Evolutionary conservation across 2,888 invertebrate genomes (phyloP), one percentile per base, ranked within the genome.

Genomic region (Plebejus melissa): DNA sequence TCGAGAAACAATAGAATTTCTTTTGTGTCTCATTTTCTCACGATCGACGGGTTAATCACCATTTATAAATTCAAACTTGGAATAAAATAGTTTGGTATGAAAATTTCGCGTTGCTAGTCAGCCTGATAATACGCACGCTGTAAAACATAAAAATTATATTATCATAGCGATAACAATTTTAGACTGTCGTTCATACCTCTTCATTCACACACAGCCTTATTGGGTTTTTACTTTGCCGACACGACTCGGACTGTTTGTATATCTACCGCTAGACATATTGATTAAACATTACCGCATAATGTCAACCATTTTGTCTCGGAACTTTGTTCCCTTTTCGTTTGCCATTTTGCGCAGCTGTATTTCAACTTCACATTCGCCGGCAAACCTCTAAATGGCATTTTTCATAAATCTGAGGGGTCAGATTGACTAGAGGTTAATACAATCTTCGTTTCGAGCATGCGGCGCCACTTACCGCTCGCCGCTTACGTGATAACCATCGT

Each of bases 221-320:
- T 70, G 32, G 9, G 32, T 46, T 72, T 75, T 76, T 77, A 76
- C 76, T 69, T 77, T 77, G 22, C 77, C 79, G 77, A 75, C 75
- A 74, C 72, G 41, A n/a, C 41, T 41, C 46, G 28, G 46, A 71
- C 71, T 72, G 50, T 74, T 50, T 71, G 71, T 69, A 71, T 76
- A 77, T 76, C 32, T 32, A 72, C 74, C 76, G 79, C 78, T 82
- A 83, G 84, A 84, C 81, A 82, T 86, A 89, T 89, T 85, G 90
- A 88, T 89, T 88, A 81, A 84, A 86, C 84, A 87, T 87, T 86
- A 85, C 85, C 87, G 87, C 85, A 86, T 85, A 84, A 85, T 84
- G 87, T 86, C 90, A 87, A 86, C 88, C 89, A 90, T 89, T 89
- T 89, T 89, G 89, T 83, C 82, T 83, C 77, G 81, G 81, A 81